phyloP scores from a whole-genome alignment of 2,888 invertebrate species.

The Microctonus brassicae region DNA sequence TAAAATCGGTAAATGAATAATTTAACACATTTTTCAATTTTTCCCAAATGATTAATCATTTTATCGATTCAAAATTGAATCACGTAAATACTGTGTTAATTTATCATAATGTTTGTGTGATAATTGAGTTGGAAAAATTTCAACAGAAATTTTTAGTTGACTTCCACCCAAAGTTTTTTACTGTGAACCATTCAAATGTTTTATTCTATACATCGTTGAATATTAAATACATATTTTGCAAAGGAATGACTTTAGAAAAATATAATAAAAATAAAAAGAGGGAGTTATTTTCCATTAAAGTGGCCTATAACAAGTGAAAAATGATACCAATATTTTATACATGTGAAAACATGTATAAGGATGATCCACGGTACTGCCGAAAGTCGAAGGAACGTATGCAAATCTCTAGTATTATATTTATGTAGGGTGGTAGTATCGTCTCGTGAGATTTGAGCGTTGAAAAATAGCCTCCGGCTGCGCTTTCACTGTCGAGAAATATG shows the following conservation, averaged over 20 bases:
- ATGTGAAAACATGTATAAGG: background rate
- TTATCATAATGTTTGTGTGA: too few species aligned
- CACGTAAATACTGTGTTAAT: too few species aligned
- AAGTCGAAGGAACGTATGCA: slow-evolving; percentile 1
- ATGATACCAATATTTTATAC: background rate
- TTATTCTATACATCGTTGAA: background rate
- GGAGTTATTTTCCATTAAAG: background rate
- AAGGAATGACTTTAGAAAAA: background rate
- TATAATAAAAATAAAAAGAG: background rate
- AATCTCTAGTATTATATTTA: background rate
- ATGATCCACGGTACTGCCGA: background rate
- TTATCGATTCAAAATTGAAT: too few species aligned
- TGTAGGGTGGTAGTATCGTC: background rate
- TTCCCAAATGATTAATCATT: too few species aligned
- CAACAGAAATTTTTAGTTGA: too few species aligned
- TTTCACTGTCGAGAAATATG: background rate
- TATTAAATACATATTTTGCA: background rate
- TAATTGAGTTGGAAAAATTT: too few species aligned
- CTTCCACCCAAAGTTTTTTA: background rate
- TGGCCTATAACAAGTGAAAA: background rate
- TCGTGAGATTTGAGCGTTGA: slow-evolving; percentile 8
- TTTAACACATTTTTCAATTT: too few species aligned
- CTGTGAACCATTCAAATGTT: too few species aligned
- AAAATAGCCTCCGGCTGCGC: slow-evolving; percentile 2
- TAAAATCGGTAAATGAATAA: too few species aligned